phyloP scores from a whole-genome alignment of 1,140 invertebrate genomes.

The Microplitis demolitor region DNA sequence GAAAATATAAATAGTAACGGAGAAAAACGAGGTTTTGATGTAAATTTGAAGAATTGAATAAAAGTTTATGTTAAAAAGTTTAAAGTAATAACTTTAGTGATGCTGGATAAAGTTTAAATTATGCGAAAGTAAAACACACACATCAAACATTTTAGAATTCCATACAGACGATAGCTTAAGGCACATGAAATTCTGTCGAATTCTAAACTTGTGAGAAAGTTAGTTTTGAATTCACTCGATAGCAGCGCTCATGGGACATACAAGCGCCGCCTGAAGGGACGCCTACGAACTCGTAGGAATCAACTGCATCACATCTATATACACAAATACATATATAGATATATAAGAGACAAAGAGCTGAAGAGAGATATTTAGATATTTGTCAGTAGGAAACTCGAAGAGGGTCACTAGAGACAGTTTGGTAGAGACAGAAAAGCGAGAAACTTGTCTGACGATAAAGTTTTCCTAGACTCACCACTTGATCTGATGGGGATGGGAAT shows the following conservation, averaged over 20 bases:
- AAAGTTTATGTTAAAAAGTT: neutral
- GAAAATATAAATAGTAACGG: no score
- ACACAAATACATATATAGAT: neutral
- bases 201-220: constrained; percentile 20
- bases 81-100: neutral
- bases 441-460: neutral
- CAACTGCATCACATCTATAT: neutral
- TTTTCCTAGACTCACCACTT: neutral
- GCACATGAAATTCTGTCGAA: constrained; percentile 7
- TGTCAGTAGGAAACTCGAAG: constrained; percentile 25
- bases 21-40: no score
- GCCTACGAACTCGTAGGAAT: neutral
- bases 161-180: neutral
- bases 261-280: constrained; percentile 23
- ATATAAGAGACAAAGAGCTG: neutral
- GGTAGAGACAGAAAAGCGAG: constrained; percentile 1
- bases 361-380: neutral
- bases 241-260: constrained; percentile 21
- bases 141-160: neutral
- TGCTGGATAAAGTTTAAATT: neutral
- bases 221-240: constrained; percentile 13
- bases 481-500: no score
- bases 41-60: no score
- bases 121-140: neutral
- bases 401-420: constrained; percentile 46